A percentile compares a stretch with the other conserved stretches of the same genome.
These are phyloP conservation scores for Hepsetus odoe DNA, from an alignment of 2,113 vertebrate genomes.

Conservation along the genomic window DNA sequence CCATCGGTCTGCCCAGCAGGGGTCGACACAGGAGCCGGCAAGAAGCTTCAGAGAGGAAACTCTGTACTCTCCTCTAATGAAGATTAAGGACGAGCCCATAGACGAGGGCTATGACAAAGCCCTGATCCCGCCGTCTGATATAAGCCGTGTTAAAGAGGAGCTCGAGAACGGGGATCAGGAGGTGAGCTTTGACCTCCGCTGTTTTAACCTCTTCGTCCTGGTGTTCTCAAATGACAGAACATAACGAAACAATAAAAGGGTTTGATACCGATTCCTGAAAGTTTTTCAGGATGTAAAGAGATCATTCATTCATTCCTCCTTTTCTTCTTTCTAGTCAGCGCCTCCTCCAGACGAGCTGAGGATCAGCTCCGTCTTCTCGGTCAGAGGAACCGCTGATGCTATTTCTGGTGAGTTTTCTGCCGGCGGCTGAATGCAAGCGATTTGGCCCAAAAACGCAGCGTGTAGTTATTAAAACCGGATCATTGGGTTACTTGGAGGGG, in stretches of 20 bases:
- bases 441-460: neutral
- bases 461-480: neutral
- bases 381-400: conserved; percentile 73
- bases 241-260: too few relatives aligned
- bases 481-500: too few relatives aligned
- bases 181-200: conserved; percentile 69
- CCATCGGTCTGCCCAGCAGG: neutral
- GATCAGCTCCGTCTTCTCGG: conserved; percentile 97
- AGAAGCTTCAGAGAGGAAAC: conserved; percentile 3
- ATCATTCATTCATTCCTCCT: too few relatives aligned
- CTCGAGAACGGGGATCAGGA: conserved; percentile 83
- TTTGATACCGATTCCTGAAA: too few relatives aligned
- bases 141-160: conserved; percentile 92
- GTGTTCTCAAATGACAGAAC: too few relatives aligned
- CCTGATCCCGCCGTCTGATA: conserved; percentile 75
- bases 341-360: conserved; percentile 89
- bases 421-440: neutral
- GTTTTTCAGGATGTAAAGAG: too few relatives aligned
- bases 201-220: neutral
- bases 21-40: neutral
- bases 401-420: conserved; percentile 81
- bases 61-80: conserved; percentile 74
- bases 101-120: conserved; percentile 96
- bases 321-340: conserved; percentile 67
- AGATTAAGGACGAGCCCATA: conserved; percentile 96